These are phyloP conservation scores for Panurus biarmicus DNA, from an alignment of 2,113 vertebrate species.

Conservation along the genomic window DNA sequence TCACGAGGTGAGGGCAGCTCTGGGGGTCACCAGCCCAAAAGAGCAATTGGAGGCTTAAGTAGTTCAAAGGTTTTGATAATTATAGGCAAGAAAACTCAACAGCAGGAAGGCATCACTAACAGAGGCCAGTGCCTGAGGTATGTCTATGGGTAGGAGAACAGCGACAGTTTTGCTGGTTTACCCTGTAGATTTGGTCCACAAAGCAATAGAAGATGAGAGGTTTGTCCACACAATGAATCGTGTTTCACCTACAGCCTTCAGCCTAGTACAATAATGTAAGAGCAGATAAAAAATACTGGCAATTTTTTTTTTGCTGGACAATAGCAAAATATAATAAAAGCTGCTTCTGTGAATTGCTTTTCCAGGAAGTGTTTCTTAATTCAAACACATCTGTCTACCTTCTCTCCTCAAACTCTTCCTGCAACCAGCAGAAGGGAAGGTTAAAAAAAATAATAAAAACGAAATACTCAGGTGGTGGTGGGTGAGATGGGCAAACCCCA, in stretches of 20 bases:
- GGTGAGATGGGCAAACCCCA: neutral
- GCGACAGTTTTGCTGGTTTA: neutral
- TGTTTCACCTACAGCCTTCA: neutral
- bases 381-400: neutral
- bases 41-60: neutral
- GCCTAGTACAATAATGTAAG: neutral
- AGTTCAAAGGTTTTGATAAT: neutral
- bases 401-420: neutral
- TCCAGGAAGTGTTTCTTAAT: neutral
- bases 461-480: rapidly evolving
- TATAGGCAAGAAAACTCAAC: neutral
- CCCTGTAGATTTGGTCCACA: neutral
- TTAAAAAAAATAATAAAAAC: neutral
- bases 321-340: neutral
- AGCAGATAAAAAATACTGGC: neutral
- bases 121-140: neutral
- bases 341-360: neutral
- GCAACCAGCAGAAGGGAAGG: neutral
- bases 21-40: neutral
- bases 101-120: neutral
- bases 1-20: rapidly evolving
- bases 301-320: neutral
- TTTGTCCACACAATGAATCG: neutral
- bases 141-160: neutral
- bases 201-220: neutral